Evolutionary conservation across 2,888 invertebrate genomes (phyloP), one percentile per base, ranked within the genome.

Genomic region (Melinaea menophilus): DNA sequence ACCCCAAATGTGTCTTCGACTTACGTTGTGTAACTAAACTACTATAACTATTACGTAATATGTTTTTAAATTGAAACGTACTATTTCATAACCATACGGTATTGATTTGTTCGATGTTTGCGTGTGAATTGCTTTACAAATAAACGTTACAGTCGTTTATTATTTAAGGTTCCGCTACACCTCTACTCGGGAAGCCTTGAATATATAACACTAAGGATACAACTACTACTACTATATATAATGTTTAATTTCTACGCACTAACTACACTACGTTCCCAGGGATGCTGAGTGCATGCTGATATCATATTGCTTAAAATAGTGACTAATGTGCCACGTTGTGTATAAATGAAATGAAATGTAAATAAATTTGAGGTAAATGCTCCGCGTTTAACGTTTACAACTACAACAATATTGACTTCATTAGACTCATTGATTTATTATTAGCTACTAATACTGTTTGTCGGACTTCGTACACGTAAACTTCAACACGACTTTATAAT

Each of bases 271-370:
- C 79, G 76, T 79, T 79, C 79, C 81, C 82, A 82, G 77, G 74
- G 74, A 78, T 78, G 74, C 75, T 86, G 85, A 79, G 76, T 80
- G 84, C 87, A 88, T 87, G 88, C 88, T 84, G 77, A 82, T 75
- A 81, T 81, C 79, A 82, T 82, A 80, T 77, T 69, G 75, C 83
- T 85, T 82, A 81, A 82, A 83, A 84, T 83, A 85, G 80, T 81
- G 73, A 72, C 77, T 83, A 77, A 80, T 81, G 79, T 80, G 74
- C 77, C 74, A 78, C 79, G 73, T 74, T 75, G 73, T 77, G 74
- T 79, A 82, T 80, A 82, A 83, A 84, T 84, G 83, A 79, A 78
- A 72, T 73, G 73, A 75, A 77, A 79, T 79, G 78, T 74, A 71
- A 77, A 73, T 70, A 79, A 79, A 78, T 76, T 72, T 69, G 76